Evolutionary conservation across 1,140 invertebrate species (phyloP).

Genomic region (Cyphomyrmex costatus): DNA sequence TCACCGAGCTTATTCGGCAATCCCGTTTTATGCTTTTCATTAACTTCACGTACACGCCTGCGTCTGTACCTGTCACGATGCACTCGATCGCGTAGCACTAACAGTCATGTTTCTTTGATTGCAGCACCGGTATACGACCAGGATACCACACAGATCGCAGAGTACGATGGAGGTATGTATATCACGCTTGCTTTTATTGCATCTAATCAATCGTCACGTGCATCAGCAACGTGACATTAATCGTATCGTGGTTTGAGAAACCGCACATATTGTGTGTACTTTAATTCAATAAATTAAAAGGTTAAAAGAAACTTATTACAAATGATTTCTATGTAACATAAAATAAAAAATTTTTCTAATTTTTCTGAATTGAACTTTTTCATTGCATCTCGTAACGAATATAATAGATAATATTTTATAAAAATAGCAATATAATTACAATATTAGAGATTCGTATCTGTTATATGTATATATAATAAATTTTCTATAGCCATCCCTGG

Average conservation of each 20-base stretch:
- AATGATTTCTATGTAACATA: neutral
- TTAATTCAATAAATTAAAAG: neutral
- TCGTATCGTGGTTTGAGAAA: conserved; percentile 32
- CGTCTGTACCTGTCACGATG: neutral
- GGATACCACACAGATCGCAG: conserved; percentile 84
- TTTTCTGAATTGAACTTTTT: conserved; percentile 9
- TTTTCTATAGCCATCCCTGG: conserved; percentile 83
- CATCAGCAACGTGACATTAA: conserved; percentile 65
- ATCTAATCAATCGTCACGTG: conserved; percentile 65
- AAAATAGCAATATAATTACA: conserved; percentile 4
- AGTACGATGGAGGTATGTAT: conserved; percentile 83
- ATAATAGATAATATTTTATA: neutral
- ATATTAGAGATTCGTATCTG: neutral
- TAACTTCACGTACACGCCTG: conserved; percentile 9
- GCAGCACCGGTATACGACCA: conserved; percentile 85
- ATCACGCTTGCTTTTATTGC: conserved; percentile 56
- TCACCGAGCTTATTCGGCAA: conserved; percentile 49
- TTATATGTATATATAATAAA: conserved; percentile 8
- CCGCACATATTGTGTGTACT: conserved; percentile 1
- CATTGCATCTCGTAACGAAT: neutral
- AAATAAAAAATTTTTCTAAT: neutral
- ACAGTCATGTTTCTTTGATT: conserved; percentile 73
- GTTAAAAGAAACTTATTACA: conserved; percentile 11
- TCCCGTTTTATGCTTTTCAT: conserved; percentile 40
- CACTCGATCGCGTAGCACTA: neutral